Conservation (phyloP, 2,113 vertebrate species). For the Labeo rohita region DNA sequence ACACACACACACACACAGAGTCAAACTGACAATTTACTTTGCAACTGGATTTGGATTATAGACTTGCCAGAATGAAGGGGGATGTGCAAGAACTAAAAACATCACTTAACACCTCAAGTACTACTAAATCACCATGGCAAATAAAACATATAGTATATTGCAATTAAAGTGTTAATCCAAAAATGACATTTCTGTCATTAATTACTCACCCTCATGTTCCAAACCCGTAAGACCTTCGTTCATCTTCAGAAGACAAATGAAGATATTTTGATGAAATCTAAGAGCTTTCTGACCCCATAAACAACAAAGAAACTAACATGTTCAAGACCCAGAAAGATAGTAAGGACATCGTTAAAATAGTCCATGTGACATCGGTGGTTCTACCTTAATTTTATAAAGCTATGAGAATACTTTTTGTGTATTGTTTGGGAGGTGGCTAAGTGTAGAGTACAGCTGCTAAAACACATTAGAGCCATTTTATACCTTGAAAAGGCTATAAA, state of each 20-base stretch:
- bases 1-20: slow-evolving; percentile 22
- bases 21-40: neutral
- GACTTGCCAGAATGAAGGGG: slow-evolving; percentile 11
- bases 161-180: neutral
- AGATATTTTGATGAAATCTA: too few relatives aligned
- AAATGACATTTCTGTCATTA: too few relatives aligned
- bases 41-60: slow-evolving; percentile 31
- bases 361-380: too few relatives aligned
- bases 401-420: too few relatives aligned
- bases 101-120: neutral
- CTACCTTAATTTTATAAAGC: too few relatives aligned
- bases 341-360: too few relatives aligned
- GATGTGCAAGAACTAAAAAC: neutral
- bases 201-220: too few relatives aligned
- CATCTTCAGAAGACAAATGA: too few relatives aligned
- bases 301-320: too few relatives aligned
- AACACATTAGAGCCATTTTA: neutral
- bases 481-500: neutral
- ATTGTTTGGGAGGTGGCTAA: neutral
- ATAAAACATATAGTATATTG: neutral
- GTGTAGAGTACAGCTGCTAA: neutral
- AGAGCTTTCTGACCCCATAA: too few relatives aligned
- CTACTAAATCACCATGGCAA: neutral
- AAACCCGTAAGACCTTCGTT: too few relatives aligned
- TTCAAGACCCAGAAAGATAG: too few relatives aligned